A percentile compares a stretch with the other conserved stretches of the same genome.
phyloP scores from a whole-genome alignment of 2,888 invertebrate genomes.

The Pteria penguin region DNA sequence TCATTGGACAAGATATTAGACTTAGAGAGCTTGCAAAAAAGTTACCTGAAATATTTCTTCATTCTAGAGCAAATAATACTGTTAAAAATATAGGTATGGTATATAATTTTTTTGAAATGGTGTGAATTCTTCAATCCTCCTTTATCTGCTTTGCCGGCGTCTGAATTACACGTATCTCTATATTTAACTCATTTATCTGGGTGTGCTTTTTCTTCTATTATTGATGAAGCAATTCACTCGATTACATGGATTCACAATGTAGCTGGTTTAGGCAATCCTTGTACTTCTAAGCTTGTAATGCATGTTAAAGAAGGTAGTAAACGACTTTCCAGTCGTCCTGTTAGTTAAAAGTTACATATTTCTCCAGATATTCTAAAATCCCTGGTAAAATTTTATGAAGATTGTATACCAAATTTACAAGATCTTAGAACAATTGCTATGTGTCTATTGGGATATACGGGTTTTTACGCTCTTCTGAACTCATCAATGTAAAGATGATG shows the following conservation, averaged over 20 bases:
- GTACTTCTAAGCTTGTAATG: constrained; percentile 21
- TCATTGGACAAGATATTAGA: too few relatives aligned
- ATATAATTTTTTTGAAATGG: constrained; percentile 3
- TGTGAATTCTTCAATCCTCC: not conserved
- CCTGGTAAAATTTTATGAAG: not conserved
- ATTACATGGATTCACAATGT: constrained; percentile 33
- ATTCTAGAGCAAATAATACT: constrained; percentile 23
- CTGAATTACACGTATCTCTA: constrained; percentile 25
- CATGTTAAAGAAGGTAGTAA: constrained; percentile 20
- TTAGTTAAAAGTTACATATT: too few relatives aligned
- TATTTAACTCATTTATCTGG: constrained; percentile 9
- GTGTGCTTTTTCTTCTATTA: constrained; percentile 1
- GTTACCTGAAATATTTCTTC: too few relatives aligned
- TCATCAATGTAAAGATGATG: too few relatives aligned
- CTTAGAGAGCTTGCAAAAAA: too few relatives aligned
- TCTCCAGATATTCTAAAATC: too few relatives aligned
- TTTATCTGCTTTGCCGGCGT: constrained; percentile 25
- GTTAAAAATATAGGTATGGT: constrained; percentile 20
- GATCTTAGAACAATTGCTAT: too few relatives aligned
- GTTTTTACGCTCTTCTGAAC: too few relatives aligned
- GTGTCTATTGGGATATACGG: not conserved
- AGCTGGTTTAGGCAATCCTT: constrained; percentile 28
- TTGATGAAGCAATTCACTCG: constrained; percentile 34
- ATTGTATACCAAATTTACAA: too few relatives aligned
- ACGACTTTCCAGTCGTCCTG: too few relatives aligned